Conservation (phyloP, 2,113 vertebrate genomes). For the Taxidea taxus region DNA sequence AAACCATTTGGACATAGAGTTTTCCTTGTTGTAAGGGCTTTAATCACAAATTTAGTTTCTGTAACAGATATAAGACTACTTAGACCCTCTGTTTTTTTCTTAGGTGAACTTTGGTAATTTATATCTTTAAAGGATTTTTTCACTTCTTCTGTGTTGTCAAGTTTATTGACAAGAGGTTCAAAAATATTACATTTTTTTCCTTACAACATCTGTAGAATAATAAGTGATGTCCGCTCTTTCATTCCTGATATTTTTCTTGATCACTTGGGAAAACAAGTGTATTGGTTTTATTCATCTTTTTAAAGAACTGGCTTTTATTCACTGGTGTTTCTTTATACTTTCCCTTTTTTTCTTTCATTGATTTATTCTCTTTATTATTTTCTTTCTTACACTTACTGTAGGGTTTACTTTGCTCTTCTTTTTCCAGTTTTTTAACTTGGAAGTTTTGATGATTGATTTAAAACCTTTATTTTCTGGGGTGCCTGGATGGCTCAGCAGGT, state of each 20-base stretch:
- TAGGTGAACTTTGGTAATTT: background rate
- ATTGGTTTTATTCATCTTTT: background rate
- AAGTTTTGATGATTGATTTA: no score
- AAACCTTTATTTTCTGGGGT: background rate
- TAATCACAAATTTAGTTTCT: background rate
- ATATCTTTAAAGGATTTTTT: background rate
- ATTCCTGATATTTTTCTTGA: background rate
- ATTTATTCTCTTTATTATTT: background rate
- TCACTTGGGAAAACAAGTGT: background rate
- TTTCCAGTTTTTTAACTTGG: background rate
- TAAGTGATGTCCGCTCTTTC: rapidly evolving
- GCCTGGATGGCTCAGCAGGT: no score
- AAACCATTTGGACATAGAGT: background rate
- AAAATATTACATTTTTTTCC: background rate
- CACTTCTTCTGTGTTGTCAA: background rate
- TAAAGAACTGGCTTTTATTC: background rate
- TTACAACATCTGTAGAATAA: no score
- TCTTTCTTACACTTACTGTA: background rate
- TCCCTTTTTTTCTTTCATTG: background rate
- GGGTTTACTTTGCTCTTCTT: background rate
- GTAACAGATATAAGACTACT: background rate
- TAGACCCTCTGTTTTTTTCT: background rate
- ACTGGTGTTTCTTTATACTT: background rate
- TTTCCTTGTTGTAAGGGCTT: background rate
- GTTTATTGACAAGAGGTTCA: background rate